Evolutionary conservation across 2,113 vertebrate species (phyloP).

Genomic region (Burhinus bistriatus): DNA sequence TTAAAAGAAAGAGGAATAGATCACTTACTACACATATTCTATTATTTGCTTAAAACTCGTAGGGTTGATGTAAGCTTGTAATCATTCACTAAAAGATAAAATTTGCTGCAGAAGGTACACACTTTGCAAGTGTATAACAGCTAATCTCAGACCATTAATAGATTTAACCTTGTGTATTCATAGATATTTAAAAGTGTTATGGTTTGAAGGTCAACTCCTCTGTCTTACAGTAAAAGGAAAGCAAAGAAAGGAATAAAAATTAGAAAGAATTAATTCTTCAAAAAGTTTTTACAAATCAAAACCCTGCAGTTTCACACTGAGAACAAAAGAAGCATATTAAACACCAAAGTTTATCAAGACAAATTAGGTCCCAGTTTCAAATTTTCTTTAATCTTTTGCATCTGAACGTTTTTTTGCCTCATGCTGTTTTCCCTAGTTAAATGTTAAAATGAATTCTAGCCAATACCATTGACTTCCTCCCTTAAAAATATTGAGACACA

Average conservation of each 20-base stretch:
- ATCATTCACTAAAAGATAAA: slow-evolving; percentile 29
- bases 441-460: slow-evolving; percentile 90
- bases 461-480: slow-evolving; percentile 87
- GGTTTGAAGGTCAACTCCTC: slow-evolving; percentile 81
- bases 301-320: slow-evolving; percentile 84
- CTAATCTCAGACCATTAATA: slow-evolving; percentile 73
- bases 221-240: slow-evolving; percentile 71
- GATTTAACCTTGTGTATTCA: slow-evolving; percentile 75
- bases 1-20: slow-evolving; percentile 31
- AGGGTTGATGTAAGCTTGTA: slow-evolving; percentile 30
- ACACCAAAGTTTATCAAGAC: slow-evolving; percentile 98
- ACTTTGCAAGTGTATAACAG: slow-evolving; percentile 43
- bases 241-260: slow-evolving; percentile 80
- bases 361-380: slow-evolving; percentile 94
- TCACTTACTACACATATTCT: slow-evolving; percentile 19
- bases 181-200: slow-evolving; percentile 74
- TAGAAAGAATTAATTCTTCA: slow-evolving; percentile 85
- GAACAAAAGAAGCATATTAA: slow-evolving; percentile 98
- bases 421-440: slow-evolving; percentile 90
- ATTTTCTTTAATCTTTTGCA: slow-evolving; percentile 98
- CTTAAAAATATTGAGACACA: slow-evolving; percentile 95
- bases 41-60: slow-evolving; percentile 41
- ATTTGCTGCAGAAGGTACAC: slow-evolving; percentile 61
- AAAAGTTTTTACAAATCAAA: slow-evolving; percentile 87
- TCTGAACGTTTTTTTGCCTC: slow-evolving; percentile 90